Evolutionary conservation across 2,113 vertebrate genomes (phyloP).

Genomic region (Halichoeres trimaculatus): DNA sequence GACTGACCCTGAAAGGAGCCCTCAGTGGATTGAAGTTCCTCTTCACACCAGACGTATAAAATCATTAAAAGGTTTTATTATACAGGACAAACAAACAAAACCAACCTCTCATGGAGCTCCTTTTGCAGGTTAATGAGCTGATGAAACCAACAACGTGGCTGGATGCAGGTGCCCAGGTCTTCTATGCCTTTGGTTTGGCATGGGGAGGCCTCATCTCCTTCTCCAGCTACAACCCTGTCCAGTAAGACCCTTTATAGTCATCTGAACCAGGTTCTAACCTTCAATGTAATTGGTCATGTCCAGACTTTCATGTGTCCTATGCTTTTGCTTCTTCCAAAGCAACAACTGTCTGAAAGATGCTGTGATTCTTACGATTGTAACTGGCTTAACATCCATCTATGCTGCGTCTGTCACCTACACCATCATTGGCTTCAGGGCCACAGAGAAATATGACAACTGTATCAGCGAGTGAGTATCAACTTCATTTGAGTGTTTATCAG

Average conservation of each 20-base stretch:
- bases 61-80: not conserved
- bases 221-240: conserved; percentile 95
- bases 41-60: conserved; percentile 90
- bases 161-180: conserved; percentile 93
- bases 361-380: conserved; percentile 88
- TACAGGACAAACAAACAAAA: not conserved
- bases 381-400: conserved; percentile 90
- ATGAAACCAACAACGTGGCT: conserved; percentile 90
- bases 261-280: not conserved
- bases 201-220: conserved; percentile 96
- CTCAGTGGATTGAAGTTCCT: conserved; percentile 87
- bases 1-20: conserved; percentile 91
- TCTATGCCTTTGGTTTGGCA: conserved; percentile 91
- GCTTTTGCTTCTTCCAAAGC: conserved; percentile 68
- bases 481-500: not conserved
- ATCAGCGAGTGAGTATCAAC: conserved; percentile 79
- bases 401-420: conserved; percentile 91
- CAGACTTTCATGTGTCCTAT: not conserved
- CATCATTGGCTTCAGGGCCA: conserved; percentile 94
- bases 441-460: conserved; percentile 88
- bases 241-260: conserved; percentile 84
- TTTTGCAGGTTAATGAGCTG: conserved; percentile 85
- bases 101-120: not conserved
- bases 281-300: not conserved
- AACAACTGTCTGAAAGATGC: conserved; percentile 93